Conservation (phyloP, 2,888 invertebrate species). For the Heteromyza rotundicornis region DNA sequence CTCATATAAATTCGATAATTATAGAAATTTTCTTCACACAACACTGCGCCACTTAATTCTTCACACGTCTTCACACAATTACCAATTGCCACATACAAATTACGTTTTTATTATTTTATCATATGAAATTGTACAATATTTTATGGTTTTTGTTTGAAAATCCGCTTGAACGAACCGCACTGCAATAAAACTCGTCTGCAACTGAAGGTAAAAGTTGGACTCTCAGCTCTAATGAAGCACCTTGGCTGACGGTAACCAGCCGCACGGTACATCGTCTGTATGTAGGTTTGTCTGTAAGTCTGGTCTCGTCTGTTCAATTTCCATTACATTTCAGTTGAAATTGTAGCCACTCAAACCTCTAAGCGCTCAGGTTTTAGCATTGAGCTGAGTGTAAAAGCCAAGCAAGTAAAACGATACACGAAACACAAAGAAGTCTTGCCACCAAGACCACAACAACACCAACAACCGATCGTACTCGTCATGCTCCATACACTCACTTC, state of each 20-base stretch:
- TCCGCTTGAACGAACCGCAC: background rate
- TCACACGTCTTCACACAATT: background rate
- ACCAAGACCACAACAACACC: no score
- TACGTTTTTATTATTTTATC: background rate
- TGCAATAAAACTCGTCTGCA: constrained; percentile 4
- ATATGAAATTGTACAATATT: background rate
- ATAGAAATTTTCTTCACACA: no score
- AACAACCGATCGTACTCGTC: no score
- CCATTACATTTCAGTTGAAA: background rate
- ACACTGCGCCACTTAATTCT: no score
- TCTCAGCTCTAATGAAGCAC: constrained; percentile 6
- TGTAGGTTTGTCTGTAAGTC: background rate
- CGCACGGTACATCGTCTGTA: no score
- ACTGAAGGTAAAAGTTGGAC: constrained; percentile 8
- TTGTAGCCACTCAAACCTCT: no score
- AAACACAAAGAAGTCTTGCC: no score
- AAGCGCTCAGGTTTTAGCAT: background rate
- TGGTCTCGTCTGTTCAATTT: constrained; percentile 12
- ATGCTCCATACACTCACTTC: no score
- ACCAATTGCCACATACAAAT: background rate
- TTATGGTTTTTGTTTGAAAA: background rate
- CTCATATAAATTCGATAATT: no score
- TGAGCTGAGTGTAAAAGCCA: no score
- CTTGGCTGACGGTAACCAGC: no score
- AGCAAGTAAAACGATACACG: no score